Base-by-base conservation (phyloP, 2,797 vertebrate genomes). In the Siniperca undulata region DNA sequence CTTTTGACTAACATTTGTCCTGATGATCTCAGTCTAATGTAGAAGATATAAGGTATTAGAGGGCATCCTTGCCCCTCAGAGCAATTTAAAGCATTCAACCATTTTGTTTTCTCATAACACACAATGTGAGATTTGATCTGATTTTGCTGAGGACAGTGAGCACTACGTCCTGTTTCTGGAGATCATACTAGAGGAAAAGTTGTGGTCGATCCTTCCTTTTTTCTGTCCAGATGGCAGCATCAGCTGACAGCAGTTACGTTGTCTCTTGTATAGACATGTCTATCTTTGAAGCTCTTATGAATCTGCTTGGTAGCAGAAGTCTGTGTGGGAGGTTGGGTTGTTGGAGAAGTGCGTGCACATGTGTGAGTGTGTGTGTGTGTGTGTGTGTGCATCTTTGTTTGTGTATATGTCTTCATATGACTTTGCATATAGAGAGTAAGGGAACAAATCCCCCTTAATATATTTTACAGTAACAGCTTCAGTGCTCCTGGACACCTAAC, bases 161-260 rank as follows among this genome's bases (percentile, higher is more conserved):
- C 68, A 38, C 58, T 12, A 42, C 53, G 70, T 89, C 78, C 84
- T 88, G 82, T 92, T 88, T 85, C 89, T 88, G 81, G 62, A 65
- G 77, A 83, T 77, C 42, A 30, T 62, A 73, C 55, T 48, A 62
- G 84, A 84, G 87, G 87, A 91, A 92, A 81, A 90, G 76, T 69
- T 36, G 76, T 44, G 13, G 90, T 83, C 34, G 44, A 76, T 85
- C 55, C 91, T 93, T 93, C 90, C 93, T 86, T 86, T 88, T 94
- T 94, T 91, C 92, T 91, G 92, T 91, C 92, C 94, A 95, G 94
- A 95, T 95, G 94, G 92, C 90, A 74, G 87, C 82, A 82, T 93
- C 92, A 91, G 92, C 88, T 93, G 86, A 93, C 80, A 59, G 82
- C 77, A 90, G 90, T 93, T 91, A 89, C 4, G 5, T 75, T 55